A percentile compares a stretch with the other conserved stretches of the same genome.
Conservation (phyloP, 2,888 invertebrate genomes). For the Rotaria magnacalcarata region DNA sequence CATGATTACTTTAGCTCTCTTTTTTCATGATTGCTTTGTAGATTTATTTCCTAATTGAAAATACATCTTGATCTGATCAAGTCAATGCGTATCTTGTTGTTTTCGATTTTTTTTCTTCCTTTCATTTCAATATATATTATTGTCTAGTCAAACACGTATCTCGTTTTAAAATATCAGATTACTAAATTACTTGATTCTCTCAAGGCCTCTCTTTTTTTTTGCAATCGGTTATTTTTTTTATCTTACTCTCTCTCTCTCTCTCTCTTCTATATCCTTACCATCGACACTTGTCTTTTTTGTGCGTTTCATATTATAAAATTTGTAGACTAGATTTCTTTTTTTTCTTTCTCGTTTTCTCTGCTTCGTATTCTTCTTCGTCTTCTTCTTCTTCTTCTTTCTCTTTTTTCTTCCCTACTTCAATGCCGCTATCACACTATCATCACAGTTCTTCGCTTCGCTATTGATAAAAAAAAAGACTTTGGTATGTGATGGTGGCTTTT, state of each 20-base stretch:
- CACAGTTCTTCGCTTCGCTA: conserved; percentile 22
- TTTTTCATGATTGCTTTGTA: neutral
- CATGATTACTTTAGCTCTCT: neutral
- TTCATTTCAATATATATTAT: neutral
- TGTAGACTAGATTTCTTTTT: neutral
- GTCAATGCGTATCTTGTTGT: neutral
- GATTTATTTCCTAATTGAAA: neutral
- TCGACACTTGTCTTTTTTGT: conserved; percentile 13
- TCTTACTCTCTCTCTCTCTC: neutral
- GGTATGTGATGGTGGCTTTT: conserved; percentile 31
- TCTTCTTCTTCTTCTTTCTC: neutral
- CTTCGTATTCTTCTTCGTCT: neutral
- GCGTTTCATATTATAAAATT: conserved; percentile 26
- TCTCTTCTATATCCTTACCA: neutral
- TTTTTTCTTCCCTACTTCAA: neutral
- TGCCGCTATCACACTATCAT: conserved; percentile 11
- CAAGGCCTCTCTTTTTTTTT: neutral
- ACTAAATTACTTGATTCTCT: conserved; percentile 18
- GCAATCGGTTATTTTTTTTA: conserved; percentile 2
- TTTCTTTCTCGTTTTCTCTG: neutral
- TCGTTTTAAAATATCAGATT: conserved; percentile 22
- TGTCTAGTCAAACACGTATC: neutral
- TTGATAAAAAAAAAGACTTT: conserved; percentile 29
- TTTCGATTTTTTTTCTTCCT: neutral
- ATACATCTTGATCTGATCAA: neutral